phyloP scores from a whole-genome alignment of 2,888 invertebrate species.

The Drosophila sordidapex region DNA sequence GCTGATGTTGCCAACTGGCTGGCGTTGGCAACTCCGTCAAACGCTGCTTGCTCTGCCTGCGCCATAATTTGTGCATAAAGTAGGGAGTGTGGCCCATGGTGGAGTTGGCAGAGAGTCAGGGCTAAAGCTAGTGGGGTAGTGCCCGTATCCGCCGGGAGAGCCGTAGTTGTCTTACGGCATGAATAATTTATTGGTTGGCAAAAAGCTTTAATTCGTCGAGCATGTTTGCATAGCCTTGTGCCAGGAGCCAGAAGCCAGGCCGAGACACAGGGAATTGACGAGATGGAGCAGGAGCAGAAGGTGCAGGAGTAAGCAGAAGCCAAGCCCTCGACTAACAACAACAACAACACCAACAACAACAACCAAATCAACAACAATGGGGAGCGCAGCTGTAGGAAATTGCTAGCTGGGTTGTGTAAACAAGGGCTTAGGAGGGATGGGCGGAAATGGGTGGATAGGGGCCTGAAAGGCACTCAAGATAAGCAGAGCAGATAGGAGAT shows the following conservation, averaged over 20 bases:
- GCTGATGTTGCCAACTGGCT: conserved; percentile 62
- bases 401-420: conserved; percentile 71
- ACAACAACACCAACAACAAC: conserved; percentile 27
- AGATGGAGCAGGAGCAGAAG: not conserved
- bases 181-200: conserved; percentile 82
- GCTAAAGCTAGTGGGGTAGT: conserved; percentile 21
- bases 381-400: conserved; percentile 72
- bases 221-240: conserved; percentile 75
- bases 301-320: conserved; percentile 5
- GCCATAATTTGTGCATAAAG: conserved; percentile 66
- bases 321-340: conserved; percentile 43
- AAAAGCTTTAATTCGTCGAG: conserved; percentile 78
- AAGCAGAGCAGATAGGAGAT: conserved; percentile 25
- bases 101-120: not conserved
- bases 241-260: conserved; percentile 27
- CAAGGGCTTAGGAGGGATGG: conserved; percentile 42
- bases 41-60: conserved; percentile 39
- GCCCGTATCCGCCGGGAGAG: conserved; percentile 46
- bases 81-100: conserved; percentile 27
- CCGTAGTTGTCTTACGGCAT: conserved; percentile 77
- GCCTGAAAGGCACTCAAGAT: conserved; percentile 39
- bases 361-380: conserved; percentile 16
- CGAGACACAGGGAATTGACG: not conserved
- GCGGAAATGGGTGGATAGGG: conserved; percentile 9
- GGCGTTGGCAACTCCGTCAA: conserved; percentile 54